A percentile compares a stretch with the other conserved stretches of the same genome.
These are phyloP conservation scores for Pogona vitticeps DNA, from an alignment of 2,113 vertebrate species.

Conservation along the genomic window DNA sequence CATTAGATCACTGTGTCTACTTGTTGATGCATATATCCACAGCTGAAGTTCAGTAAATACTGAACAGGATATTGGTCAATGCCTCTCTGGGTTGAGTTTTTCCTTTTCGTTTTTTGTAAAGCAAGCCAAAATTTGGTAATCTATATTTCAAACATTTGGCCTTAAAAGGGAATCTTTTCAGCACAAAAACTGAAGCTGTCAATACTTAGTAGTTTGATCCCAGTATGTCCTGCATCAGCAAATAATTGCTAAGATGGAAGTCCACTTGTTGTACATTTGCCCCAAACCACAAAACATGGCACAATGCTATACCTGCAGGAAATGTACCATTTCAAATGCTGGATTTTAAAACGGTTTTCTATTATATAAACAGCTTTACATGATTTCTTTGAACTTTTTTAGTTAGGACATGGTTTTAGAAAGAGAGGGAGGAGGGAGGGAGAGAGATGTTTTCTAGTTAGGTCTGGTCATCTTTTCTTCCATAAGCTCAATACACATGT, in stretches of 20 bases:
- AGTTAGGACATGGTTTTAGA: not conserved
- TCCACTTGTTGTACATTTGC: not conserved
- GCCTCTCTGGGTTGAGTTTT: too few species aligned
- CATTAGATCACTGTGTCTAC: too few species aligned
- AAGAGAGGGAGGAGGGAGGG: not conserved
- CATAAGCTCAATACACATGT: constrained; percentile 17
- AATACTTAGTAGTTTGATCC: not conserved
- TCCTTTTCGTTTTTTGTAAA: too few species aligned
- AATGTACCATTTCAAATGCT: not conserved
- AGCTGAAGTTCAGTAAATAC: too few species aligned
- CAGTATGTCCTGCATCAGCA: not conserved
- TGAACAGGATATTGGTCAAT: too few species aligned
- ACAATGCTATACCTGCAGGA: not conserved
- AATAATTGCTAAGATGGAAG: not conserved
- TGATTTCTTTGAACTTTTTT: not conserved
- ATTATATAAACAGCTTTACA: not conserved
- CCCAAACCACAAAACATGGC: not conserved
- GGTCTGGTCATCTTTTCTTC: constrained; percentile 34
- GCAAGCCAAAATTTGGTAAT: too few species aligned
- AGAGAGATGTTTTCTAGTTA: not conserved
- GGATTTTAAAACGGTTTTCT: not conserved
- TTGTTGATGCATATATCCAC: too few species aligned
- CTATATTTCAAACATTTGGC: not conserved
- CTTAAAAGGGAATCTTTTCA: not conserved
- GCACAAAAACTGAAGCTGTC: not conserved